Evolutionary conservation across 2,888 invertebrate species (phyloP), one percentile per base, ranked within the genome.

Genomic region (Dicyrtoma fusca): DNA sequence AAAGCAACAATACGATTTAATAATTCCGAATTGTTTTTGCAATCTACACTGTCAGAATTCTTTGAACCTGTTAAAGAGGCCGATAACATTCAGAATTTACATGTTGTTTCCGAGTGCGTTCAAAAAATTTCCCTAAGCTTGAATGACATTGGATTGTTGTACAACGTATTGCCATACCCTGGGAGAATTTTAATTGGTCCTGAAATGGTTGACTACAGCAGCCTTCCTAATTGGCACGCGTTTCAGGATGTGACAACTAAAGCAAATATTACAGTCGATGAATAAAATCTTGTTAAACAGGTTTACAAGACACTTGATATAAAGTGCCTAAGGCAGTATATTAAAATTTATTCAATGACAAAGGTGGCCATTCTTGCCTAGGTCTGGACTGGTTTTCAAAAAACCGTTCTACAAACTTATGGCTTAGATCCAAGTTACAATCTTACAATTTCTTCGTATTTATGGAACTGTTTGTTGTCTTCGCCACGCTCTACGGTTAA

Each of bases 381-480:
- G 11, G 13, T 45, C 19, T 63, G 63, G 63, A 21, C 3, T 3
- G 47, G 21, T 13, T 63, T 63, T 45, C 34, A 14, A 19, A 17
- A 17, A 14, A 21, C 13, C 21, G 63, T 34, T 13, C 8, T 44
- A 1, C 8, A 10, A 2, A 45, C 21, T 14, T 63, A 63, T 17
- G 47, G 47, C 4, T 14, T 63, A 4, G 45, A 63, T 21, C 11
- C 47, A 6, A 45, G 17, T 19, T 47, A 63, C 13, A 14, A 13
- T 10, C 47, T 19, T 21, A 63, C 63, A 8, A 47, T 21, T 17
- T 13, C 44, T 1, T 21, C 45, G 4, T 63, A 21, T 23, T 44
- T 21, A 14, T 63, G 45, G 63, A 14, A 61, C 5, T 42, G 63
- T 21, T 63, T 63, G 14, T 23, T 63, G 19, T 63, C 3, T 44